Percentiles rank a stretch among this genome's conserved stretches.
Conservation (phyloP, 2,888 invertebrate species). For the Chesias legatella region DNA sequence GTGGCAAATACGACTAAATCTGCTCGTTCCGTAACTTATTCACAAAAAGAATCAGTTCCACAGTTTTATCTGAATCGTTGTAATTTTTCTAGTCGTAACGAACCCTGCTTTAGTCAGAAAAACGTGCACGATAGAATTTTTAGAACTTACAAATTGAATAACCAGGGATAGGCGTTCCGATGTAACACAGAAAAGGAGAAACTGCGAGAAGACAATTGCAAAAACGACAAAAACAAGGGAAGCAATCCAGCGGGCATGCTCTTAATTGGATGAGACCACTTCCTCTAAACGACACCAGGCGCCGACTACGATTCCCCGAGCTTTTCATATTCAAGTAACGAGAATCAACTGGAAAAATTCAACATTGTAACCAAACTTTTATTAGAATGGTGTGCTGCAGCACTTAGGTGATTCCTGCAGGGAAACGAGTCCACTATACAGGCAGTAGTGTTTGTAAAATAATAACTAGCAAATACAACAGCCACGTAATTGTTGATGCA, state of each 20-base stretch:
- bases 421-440: conserved; percentile 18
- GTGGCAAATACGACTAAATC: no score
- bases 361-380: conserved; percentile 15
- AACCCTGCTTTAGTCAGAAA: background rate
- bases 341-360: conserved; percentile 29
- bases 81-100: no score
- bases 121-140: conserved; percentile 12
- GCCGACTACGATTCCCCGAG: conserved; percentile 33
- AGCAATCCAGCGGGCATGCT: conserved; percentile 71
- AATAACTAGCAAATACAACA: background rate
- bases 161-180: conserved; percentile 39
- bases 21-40: no score
- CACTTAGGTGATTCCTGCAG: conserved; percentile 18
- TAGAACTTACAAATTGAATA: conserved; percentile 36
- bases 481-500: no score
- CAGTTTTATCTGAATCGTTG: background rate
- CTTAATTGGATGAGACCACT: conserved; percentile 78
- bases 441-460: conserved; percentile 12
- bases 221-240: conserved; percentile 69
- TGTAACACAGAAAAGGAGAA: conserved; percentile 53
- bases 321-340: conserved; percentile 48
- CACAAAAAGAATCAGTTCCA: no score
- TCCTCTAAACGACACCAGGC: conserved; percentile 68
- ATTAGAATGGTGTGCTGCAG: conserved; percentile 14
- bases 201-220: conserved; percentile 65